Base-by-base conservation (phyloP, 2,113 vertebrate species). In the Nymphicus hollandicus region DNA sequence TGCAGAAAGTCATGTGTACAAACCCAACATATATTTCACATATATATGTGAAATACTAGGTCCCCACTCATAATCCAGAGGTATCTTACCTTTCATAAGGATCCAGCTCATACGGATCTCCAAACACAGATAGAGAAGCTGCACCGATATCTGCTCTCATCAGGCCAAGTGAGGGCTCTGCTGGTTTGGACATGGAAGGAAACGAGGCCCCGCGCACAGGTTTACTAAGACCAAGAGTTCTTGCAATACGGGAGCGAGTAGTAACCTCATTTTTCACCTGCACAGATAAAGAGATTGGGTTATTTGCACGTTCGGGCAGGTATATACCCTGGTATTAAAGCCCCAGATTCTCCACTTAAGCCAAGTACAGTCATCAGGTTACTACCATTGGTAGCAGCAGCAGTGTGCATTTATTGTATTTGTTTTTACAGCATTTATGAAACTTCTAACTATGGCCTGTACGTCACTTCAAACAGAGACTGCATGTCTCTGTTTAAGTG, bases 121-220 rank as follows among this genome's bases (percentile, higher is more conserved):
- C 99, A 53, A 99, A 99, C 46, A 99, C 98, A 7, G 99, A 99
- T 10, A 99, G 98, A 14, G 99, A 98, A 50, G 99, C 98, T n/a
- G 98, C 99, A 29, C 99, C 99, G 1, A 99, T 99, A 81, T 99
- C 99, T 9, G 98, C 98, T 46, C 99, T 98, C 99, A 99, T 98
- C 84, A 97, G 97, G 46, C 98, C 98, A 52, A 99, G 97, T 0
- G 98, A 99, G 52, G 98, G 98, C 70, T 99, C 99, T 0, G 71
- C 31, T 0, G 98, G 98, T 61, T 98, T 98, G 93, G 98, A 98
- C 28, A 99, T 91, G 4, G 98, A 98, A 1, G 99, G 99, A 24
- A 99, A 47, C 0, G 98, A 98, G 56, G 98, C 96, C 31, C 98
- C 98, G 7, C 35, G 98, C 69, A 96, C 68, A 7, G 98, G 98